A percentile compares a stretch with the other conserved stretches of the same genome.
These are phyloP conservation scores for Dryobates pubescens DNA, from an alignment of 2,797 vertebrate genomes.

Conservation along the genomic window DNA sequence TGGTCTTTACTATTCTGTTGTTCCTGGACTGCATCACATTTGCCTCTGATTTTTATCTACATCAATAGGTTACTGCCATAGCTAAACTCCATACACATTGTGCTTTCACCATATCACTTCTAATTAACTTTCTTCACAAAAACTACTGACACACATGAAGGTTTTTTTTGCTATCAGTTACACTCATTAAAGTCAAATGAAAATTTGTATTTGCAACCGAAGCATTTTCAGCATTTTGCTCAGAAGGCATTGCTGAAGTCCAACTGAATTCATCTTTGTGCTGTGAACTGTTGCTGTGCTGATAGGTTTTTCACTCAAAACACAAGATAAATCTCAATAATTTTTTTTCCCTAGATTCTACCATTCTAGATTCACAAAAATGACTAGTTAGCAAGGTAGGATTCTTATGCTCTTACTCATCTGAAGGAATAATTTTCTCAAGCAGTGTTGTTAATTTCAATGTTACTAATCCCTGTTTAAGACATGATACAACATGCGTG, in stretches of 20 bases:
- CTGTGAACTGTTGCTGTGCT: not conserved
- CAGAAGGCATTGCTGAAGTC: not conserved
- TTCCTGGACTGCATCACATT: not conserved
- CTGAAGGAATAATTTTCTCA: constrained; percentile 19
- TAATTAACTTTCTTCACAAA: constrained; percentile 26
- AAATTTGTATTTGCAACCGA: not conserved
- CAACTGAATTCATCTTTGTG: not conserved
- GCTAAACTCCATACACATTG: not conserved
- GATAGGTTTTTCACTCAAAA: not conserved
- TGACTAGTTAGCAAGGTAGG: not conserved
- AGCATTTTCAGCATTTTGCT: constrained; percentile 1
- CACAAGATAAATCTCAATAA: not conserved
- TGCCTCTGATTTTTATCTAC: not conserved
- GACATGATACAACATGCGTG: constrained; percentile 32
- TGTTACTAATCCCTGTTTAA: not conserved
- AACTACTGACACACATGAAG: not conserved
- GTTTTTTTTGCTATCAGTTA: not conserved
- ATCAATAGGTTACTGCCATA: constrained; percentile 2
- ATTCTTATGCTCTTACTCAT: constrained; percentile 47
- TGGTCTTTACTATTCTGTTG: not conserved
- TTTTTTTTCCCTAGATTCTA: constrained; percentile 14
- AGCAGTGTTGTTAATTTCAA: constrained; percentile 26
- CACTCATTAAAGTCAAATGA: constrained; percentile 12
- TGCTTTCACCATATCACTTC: not conserved
- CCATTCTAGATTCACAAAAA: not conserved